Evolutionary conservation across 2,888 invertebrate species (phyloP).

Genomic region (Troides aeacus): DNA sequence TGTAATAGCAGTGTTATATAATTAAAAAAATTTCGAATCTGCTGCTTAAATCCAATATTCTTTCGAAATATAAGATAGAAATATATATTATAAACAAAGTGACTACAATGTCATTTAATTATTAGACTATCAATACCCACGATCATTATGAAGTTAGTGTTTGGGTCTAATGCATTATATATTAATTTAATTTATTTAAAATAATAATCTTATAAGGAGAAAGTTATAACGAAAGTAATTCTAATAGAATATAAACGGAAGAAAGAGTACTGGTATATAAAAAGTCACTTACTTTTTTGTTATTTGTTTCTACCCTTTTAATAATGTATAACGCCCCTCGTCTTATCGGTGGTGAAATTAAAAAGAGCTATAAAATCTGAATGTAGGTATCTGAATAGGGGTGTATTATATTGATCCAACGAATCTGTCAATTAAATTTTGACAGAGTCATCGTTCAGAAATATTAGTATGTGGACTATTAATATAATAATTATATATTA

Average conservation of each 20-base stretch:
- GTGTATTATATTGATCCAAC: conserved; percentile 35
- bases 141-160: too few species aligned
- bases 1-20: too few species aligned
- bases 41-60: too few species aligned
- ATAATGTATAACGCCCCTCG: conserved; percentile 20
- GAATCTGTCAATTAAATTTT: conserved; percentile 18
- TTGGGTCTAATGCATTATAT: background rate
- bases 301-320: background rate
- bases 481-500: too few species aligned
- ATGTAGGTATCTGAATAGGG: background rate
- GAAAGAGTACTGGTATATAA: background rate
- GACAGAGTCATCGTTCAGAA: conserved; percentile 5
- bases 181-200: background rate
- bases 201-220: background rate
- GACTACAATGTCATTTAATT: too few species aligned
- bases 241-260: background rate
- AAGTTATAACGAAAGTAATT: background rate
- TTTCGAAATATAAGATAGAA: too few species aligned
- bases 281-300: conserved; percentile 19
- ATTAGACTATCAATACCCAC: too few species aligned
- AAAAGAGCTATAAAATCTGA: conserved; percentile 24
- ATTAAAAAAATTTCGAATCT: too few species aligned
- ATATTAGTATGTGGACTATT: background rate
- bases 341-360: conserved; percentile 22
- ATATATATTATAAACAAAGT: too few species aligned